Evolutionary conservation across 2,888 invertebrate species (phyloP).

Genomic region (Fragum sueziense): DNA sequence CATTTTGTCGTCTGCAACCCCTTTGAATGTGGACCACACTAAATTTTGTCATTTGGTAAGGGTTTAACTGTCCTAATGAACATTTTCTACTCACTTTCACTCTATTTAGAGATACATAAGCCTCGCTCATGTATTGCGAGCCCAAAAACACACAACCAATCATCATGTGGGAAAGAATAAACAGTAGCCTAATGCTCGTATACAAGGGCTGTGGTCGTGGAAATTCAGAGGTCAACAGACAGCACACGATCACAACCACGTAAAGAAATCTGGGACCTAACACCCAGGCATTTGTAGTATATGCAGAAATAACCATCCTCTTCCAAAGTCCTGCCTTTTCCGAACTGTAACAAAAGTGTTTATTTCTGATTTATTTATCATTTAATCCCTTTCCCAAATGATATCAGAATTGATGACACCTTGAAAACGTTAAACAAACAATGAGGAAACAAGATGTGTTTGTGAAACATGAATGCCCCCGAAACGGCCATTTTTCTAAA

Average conservation of each 20-base stretch:
- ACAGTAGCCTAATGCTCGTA: conserved; percentile 55
- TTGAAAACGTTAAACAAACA: too few relatives aligned
- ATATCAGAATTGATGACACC: too few relatives aligned
- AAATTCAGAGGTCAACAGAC: conserved; percentile 29
- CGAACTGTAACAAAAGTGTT: not conserved
- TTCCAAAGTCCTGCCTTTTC: conserved; percentile 31
- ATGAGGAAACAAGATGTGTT: too few relatives aligned
- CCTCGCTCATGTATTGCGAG: conserved; percentile 9
- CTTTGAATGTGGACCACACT: too few relatives aligned
- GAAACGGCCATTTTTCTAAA: too few relatives aligned
- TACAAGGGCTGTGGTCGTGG: conserved; percentile 54
- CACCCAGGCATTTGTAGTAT: conserved; percentile 53
- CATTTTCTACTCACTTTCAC: conserved; percentile 32
- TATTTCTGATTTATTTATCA: too few relatives aligned
- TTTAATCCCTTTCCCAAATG: too few relatives aligned
- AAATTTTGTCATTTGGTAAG: too few relatives aligned
- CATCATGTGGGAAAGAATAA: conserved; percentile 51
- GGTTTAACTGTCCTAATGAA: too few relatives aligned
- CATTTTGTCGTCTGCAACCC: too few relatives aligned
- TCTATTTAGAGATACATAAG: conserved; percentile 4
- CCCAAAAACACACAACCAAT: conserved; percentile 54
- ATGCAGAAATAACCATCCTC: conserved; percentile 14
- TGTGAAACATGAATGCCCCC: too few relatives aligned
- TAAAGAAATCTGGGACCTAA: conserved; percentile 62
- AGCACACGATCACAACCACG: conserved; percentile 43